These are phyloP conservation scores for Carduelis carduelis DNA, from an alignment of 2,797 vertebrate species.

Conservation along the genomic window DNA sequence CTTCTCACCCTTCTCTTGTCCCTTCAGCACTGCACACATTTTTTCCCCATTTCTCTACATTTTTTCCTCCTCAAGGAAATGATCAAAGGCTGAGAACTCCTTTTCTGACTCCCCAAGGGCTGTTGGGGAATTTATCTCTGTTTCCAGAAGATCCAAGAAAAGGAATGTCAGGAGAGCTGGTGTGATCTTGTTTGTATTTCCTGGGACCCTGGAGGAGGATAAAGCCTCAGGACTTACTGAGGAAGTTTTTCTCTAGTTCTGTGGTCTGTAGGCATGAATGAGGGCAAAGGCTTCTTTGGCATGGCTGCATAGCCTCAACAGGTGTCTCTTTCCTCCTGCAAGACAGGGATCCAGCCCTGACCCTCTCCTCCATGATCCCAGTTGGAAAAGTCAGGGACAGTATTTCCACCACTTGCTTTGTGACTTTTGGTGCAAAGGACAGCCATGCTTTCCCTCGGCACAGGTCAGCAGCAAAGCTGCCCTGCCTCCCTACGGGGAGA, in stretches of 20 bases:
- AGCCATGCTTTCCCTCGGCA: background rate
- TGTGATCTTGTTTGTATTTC: background rate
- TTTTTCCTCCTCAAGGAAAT: background rate
- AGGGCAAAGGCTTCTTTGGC: background rate
- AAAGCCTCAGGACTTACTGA: background rate
- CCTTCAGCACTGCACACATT: background rate
- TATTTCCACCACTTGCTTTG: background rate
- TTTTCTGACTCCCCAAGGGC: background rate
- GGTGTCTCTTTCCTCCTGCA: background rate
- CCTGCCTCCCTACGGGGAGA: background rate
- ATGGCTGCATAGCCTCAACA: background rate
- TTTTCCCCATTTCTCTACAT: background rate
- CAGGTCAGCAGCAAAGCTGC: background rate
- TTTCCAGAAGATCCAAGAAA: background rate
- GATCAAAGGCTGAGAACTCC: background rate
- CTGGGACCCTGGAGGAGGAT: background rate
- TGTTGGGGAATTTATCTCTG: background rate
- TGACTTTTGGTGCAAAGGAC: background rate
- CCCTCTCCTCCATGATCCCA: background rate
- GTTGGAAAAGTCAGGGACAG: background rate
- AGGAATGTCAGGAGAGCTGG: background rate
- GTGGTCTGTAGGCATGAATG: background rate
- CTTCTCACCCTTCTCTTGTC: background rate
- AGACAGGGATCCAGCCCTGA: background rate
- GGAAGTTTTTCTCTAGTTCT: background rate